A percentile compares a stretch with the other conserved stretches of the same genome.
Conservation (phyloP, 2,888 invertebrate genomes). For the Meandrusa payeni region DNA sequence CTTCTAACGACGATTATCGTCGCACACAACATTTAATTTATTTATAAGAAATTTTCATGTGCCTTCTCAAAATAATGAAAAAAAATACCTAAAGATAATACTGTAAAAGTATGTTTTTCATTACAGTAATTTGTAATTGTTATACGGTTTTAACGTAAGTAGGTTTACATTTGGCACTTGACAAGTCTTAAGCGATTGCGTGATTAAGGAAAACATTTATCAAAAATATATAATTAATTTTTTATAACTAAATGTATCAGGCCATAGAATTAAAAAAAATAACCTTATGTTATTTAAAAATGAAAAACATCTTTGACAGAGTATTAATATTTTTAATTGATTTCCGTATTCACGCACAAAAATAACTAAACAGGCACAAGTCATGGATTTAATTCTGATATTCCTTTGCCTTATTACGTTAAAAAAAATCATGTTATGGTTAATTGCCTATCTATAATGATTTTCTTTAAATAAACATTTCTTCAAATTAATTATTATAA, state of each 20-base stretch:
- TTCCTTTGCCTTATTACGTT: constrained; percentile 16
- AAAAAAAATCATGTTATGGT: too few species aligned
- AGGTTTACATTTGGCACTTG: constrained; percentile 59
- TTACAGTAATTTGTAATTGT: constrained; percentile 66
- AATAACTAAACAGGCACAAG: constrained; percentile 16
- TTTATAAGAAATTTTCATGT: constrained; percentile 77
- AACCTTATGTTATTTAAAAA: too few species aligned
- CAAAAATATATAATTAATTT: too few species aligned
- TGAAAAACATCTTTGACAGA: too few species aligned
- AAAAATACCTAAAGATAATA: constrained; percentile 50
- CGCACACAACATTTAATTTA: constrained; percentile 52
- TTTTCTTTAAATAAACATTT: constrained; percentile 30
- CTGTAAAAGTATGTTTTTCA: constrained; percentile 62
- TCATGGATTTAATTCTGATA: constrained; percentile 21
- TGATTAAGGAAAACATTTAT: constrained; percentile 44
- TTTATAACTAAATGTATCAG: too few species aligned
- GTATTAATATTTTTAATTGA: neutral
- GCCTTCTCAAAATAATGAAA: constrained; percentile 74
- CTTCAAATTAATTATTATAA: neutral
- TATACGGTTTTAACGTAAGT: constrained; percentile 60
- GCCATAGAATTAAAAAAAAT: too few species aligned
- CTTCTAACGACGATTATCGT: constrained; percentile 22
- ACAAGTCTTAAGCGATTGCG: constrained; percentile 42
- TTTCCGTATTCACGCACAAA: constrained; percentile 16
- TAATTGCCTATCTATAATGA: neutral